These are phyloP conservation scores for Erythrocercus mccallii DNA, from an alignment of 2,113 vertebrate species.

Conservation along the genomic window DNA sequence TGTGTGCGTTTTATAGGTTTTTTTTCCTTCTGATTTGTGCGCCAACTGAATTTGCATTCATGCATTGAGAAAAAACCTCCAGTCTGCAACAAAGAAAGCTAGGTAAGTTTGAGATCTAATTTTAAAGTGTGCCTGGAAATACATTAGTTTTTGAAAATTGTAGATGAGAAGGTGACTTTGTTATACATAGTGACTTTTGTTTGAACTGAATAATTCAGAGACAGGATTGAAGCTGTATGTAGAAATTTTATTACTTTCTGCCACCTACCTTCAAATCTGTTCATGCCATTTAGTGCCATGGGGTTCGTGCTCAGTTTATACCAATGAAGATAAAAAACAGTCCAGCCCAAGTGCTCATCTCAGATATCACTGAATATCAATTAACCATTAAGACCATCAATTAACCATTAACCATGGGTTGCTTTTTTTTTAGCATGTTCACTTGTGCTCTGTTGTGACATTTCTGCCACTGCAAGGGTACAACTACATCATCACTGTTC, in stretches of 20 bases:
- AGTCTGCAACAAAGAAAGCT: background rate
- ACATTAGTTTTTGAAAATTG: fast-evolving
- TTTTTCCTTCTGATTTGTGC: background rate
- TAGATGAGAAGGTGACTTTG: background rate
- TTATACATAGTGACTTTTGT: background rate
- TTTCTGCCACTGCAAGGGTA: background rate
- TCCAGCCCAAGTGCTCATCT: background rate
- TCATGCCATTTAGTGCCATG: fast-evolving
- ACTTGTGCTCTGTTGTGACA: background rate
- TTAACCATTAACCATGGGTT: background rate
- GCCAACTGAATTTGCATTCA: background rate
- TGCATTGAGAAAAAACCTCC: background rate
- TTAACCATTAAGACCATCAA: background rate
- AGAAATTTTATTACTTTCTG: background rate
- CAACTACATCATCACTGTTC: background rate
- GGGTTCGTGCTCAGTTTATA: background rate
- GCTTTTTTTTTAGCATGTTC: background rate
- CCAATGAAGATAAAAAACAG: background rate
- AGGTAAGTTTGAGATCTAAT: background rate
- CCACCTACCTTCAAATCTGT: fast-evolving
- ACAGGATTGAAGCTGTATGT: background rate
- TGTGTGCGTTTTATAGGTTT: fast-evolving
- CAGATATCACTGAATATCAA: fast-evolving
- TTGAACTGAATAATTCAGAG: background rate
- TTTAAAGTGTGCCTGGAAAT: background rate